phyloP scores from a whole-genome alignment of 2,797 vertebrate genomes.

The Eutrigla gurnardus region DNA sequence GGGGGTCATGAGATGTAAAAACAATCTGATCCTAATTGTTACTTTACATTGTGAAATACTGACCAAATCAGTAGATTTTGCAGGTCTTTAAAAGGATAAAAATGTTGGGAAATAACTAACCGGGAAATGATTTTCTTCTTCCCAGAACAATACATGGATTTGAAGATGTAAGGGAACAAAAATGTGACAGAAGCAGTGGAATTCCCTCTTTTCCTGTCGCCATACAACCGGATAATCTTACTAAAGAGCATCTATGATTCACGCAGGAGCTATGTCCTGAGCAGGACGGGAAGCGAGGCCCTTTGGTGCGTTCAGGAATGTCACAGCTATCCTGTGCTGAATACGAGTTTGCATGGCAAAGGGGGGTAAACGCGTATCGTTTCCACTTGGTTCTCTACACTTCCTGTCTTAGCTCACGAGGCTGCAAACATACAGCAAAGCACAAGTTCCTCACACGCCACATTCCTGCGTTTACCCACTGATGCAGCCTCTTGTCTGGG shows the following conservation, averaged over 20 bases:
- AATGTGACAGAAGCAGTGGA: slow-evolving; percentile 45
- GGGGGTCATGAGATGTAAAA: neutral
- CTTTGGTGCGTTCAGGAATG: slow-evolving; percentile 54
- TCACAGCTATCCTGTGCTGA: slow-evolving; percentile 27
- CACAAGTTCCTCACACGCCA: slow-evolving; percentile 62
- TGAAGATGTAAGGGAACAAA: slow-evolving; percentile 46
- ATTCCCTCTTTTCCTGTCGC: slow-evolving; percentile 56
- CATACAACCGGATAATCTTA: slow-evolving; percentile 5
- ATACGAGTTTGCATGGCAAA: slow-evolving; percentile 33
- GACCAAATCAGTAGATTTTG: neutral
- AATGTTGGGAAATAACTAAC: slow-evolving; percentile 31
- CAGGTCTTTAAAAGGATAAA: neutral
- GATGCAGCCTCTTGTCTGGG: slow-evolving; percentile 71
- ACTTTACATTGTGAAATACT: slow-evolving; percentile 4
- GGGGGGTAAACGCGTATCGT: slow-evolving; percentile 36
- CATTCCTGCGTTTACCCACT: slow-evolving; percentile 74
- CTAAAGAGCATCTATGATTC: slow-evolving; percentile 33
- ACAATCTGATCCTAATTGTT: neutral
- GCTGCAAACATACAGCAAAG: slow-evolving; percentile 55
- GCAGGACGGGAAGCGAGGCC: slow-evolving; percentile 54
- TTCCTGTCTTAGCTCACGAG: slow-evolving; percentile 40
- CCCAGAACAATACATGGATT: slow-evolving; percentile 39
- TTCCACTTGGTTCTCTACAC: slow-evolving; percentile 31
- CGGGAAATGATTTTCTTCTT: slow-evolving; percentile 37
- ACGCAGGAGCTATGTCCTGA: slow-evolving; percentile 39